Evolutionary conservation across 2,888 invertebrate genomes (phyloP), one percentile per base, ranked within the genome.

Genomic region (Acleris cristana): DNA sequence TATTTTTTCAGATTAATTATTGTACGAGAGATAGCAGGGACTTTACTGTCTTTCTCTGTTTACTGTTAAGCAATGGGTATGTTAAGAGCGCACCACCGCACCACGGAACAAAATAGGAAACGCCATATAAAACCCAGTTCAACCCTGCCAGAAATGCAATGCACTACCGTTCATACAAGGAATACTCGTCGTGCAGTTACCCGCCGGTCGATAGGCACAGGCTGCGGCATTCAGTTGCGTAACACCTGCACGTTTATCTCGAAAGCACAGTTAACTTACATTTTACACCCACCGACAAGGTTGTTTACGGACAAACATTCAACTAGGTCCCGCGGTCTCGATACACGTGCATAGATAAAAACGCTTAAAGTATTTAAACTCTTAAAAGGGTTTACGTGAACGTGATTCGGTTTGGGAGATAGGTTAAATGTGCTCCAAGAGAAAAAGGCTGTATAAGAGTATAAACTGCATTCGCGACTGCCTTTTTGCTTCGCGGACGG

Each of bases 231-330:
- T 75, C 75, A 70, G 69, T 89, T 88, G 82, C 83, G 82, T 81
- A 84, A 87, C 83, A 88, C 87, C 84, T 86, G 88, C 81, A 81
- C 72, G 70, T 79, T 86, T 86, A 87, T 86, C 88, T 86, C 76
- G 68, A 76, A 76, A 79, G 73, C 80, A 84, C 83, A 82, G 83
- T 87, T 84, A 86, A 66, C 79, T 78, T 77, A 76, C 71, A 78
- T 75, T 80, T 78, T 72, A 81, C 82, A 79, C 80, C 80, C 75
- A 83, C 78, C 73, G 61, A 18, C 79, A 78, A 79, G 77, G 75
- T 74, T 84, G 82, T 83, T 83, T 83, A 79, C 77, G 72, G 65
- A 74, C 77, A 80, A 82, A 80, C 73, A 79, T 76, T 70, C 51
- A 74, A 74, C 70, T 76, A 72, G 74, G 73, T 65, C 64, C 64